Percentiles rank a stretch among this genome's conserved stretches.
Evolutionary conservation across 2,888 invertebrate species (phyloP).

Genomic region (Himalopsyche kuldschensis): DNA sequence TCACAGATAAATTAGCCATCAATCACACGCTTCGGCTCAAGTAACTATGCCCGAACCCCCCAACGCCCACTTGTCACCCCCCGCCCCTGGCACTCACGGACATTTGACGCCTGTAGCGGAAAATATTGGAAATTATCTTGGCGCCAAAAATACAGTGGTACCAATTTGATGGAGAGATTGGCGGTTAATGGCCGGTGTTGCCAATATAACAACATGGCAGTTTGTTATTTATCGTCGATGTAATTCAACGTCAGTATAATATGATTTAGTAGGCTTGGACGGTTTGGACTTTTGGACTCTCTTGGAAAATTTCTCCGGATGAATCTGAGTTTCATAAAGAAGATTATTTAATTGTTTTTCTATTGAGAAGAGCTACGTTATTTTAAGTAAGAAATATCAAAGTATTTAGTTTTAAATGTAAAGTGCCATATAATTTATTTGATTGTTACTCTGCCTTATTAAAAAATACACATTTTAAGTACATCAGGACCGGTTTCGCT

Average conservation of each 20-base stretch:
- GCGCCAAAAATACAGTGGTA: neutral
- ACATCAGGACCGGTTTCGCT: too few species aligned
- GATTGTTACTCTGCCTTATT: too few species aligned
- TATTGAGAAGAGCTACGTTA: too few species aligned
- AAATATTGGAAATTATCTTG: neutral
- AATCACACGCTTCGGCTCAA: conserved; percentile 22
- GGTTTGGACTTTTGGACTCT: too few species aligned
- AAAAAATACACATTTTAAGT: too few species aligned
- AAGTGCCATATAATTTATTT: too few species aligned
- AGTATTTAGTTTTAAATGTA: too few species aligned
- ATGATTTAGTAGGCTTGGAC: neutral
- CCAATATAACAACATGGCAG: neutral
- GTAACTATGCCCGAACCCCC: neutral
- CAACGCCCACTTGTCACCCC: neutral
- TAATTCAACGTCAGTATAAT: neutral
- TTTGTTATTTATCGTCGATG: neutral
- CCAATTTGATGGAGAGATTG: neutral
- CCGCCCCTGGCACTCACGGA: neutral
- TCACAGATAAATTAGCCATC: conserved; percentile 35
- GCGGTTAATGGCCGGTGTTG: neutral
- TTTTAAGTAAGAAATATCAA: too few species aligned
- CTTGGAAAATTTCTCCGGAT: too few species aligned
- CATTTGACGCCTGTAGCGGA: neutral
- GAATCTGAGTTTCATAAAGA: too few species aligned
- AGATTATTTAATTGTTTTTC: too few species aligned